A percentile compares a stretch with the other conserved stretches of the same genome.
These are phyloP conservation scores for Nipponacmea schrenckii DNA, from an alignment of 2,888 invertebrate genomes.

Conservation along the genomic window DNA sequence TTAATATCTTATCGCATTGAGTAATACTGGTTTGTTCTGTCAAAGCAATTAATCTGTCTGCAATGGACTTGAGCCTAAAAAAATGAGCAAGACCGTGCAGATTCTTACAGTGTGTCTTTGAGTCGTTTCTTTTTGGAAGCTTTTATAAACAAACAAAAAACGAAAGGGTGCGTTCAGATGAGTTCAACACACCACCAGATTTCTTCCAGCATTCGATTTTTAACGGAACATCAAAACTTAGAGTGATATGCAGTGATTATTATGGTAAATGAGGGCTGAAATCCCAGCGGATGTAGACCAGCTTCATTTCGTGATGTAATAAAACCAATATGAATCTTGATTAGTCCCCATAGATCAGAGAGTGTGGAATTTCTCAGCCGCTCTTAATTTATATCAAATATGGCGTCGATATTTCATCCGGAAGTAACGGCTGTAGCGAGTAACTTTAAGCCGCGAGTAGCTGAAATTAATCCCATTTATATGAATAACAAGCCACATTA, in stretches of 20 bases:
- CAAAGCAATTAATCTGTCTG: no score
- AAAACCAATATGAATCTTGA: not conserved
- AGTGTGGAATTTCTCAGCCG: conserved; percentile 3
- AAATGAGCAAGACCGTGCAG: no score
- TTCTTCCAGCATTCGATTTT: no score
- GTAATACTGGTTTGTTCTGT: no score
- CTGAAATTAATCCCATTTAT: not conserved
- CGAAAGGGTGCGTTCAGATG: no score
- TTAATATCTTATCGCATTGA: no score
- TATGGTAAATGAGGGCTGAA: not conserved
- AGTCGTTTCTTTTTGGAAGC: no score
- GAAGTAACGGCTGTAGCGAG: conserved; percentile 1
- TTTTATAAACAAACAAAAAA: no score
- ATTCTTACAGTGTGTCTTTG: no score
- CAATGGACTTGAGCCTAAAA: no score
- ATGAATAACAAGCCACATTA: not conserved
- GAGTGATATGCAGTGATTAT: not conserved
- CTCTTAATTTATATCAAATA: not conserved
- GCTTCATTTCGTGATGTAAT: not conserved
- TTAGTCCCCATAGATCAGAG: not conserved
- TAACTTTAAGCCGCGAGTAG: not conserved
- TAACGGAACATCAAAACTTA: not conserved
- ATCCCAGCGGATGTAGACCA: not conserved
- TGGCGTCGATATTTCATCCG: conserved; percentile 2
- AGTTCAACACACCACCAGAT: no score